Evolutionary conservation across 2,113 vertebrate genomes (phyloP).

Genomic region (Brienomyrus longianalis): DNA sequence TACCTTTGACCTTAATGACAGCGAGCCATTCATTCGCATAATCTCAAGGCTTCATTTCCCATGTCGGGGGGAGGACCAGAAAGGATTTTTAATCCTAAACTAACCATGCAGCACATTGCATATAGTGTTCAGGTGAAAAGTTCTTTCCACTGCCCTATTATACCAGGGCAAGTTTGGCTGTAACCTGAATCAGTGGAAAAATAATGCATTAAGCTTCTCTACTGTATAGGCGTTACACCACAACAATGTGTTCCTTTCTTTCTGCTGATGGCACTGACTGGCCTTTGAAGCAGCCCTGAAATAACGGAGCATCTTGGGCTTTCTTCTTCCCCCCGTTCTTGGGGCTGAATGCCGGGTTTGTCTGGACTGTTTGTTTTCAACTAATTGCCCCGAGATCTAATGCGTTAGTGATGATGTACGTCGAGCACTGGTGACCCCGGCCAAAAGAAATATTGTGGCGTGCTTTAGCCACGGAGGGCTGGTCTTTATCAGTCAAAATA

Average conservation of each 20-base stretch:
- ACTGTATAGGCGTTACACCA: constrained; percentile 73
- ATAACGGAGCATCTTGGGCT: constrained; percentile 78
- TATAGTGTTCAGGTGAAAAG: constrained; percentile 72
- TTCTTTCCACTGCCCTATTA: constrained; percentile 69
- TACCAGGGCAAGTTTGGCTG: constrained; percentile 60
- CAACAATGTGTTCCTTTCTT: constrained; percentile 90
- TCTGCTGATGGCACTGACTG: constrained; percentile 57
- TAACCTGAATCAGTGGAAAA: constrained; percentile 86
- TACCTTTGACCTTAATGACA: constrained; percentile 61
- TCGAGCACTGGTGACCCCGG: constrained; percentile 74
- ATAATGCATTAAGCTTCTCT: constrained; percentile 61
- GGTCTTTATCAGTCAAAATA: constrained; percentile 60
- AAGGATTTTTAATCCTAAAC: constrained; percentile 78
- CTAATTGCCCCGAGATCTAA: constrained; percentile 98
- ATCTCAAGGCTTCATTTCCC: constrained; percentile 62
- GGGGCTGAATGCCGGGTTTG: constrained; percentile 84
- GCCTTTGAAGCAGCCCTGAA: constrained; percentile 80
- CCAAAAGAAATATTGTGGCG: constrained; percentile 82
- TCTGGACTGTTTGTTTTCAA: constrained; percentile 92
- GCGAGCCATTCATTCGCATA: constrained; percentile 52
- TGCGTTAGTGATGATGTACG: constrained; percentile 97
- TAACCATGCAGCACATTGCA: constrained; percentile 69
- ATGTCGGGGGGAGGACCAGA: constrained; percentile 61
- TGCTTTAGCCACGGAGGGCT: constrained; percentile 55
- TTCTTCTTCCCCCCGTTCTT: constrained; percentile 74